phyloP scores from a whole-genome alignment of 2,888 invertebrate species.

The Gastracanthus pulcherrimus region DNA sequence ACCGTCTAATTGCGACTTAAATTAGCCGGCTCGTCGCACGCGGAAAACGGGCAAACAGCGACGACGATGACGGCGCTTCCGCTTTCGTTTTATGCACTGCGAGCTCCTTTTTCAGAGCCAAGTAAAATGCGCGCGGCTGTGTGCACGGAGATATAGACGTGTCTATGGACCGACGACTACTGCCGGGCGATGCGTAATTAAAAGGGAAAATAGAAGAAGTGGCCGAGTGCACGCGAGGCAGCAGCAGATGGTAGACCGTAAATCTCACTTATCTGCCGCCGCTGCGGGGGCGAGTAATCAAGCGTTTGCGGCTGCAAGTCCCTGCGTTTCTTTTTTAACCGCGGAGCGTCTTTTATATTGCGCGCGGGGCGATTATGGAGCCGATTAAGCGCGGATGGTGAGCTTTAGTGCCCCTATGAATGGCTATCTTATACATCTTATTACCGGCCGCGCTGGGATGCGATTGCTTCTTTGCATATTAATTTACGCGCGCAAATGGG shows the following conservation, averaged over 20 bases:
- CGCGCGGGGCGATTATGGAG: background rate
- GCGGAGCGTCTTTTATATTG: background rate
- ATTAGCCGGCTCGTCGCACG: constrained; percentile 61
- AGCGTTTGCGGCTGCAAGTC: too few species aligned
- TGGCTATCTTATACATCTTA: background rate
- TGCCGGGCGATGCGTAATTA: constrained; percentile 35
- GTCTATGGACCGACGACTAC: background rate
- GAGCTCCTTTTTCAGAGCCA: too few species aligned
- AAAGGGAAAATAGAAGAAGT: too few species aligned
- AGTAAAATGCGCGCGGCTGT: too few species aligned
- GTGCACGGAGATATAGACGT: too few species aligned
- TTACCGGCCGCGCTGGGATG: too few species aligned
- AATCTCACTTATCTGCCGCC: constrained; percentile 28
- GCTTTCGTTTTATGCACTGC: too few species aligned
- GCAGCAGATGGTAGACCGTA: background rate
- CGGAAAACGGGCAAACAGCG: background rate
- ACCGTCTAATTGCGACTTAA: constrained; percentile 70
- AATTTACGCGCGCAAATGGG: too few species aligned
- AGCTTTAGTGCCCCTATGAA: background rate
- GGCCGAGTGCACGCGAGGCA: background rate
- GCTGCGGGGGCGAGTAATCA: too few species aligned
- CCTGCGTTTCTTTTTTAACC: background rate
- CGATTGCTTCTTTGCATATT: too few species aligned
- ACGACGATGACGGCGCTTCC: background rate
- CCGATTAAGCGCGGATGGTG: background rate